phyloP scores from a whole-genome alignment of 2,797 vertebrate genomes.

The Syncerus caffer region DNA sequence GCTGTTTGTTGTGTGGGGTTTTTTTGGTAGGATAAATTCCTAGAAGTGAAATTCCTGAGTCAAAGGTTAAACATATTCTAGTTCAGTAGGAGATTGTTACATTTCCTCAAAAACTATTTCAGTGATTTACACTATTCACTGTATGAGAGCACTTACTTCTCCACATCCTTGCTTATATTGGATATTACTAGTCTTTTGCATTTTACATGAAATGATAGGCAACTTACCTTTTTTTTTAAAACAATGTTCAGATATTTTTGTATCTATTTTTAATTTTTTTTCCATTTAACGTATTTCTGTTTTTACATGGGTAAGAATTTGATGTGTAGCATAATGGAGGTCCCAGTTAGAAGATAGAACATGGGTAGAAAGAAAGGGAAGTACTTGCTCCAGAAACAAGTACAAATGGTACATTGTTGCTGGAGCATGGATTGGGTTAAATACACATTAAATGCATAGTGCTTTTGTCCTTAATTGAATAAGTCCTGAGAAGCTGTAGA shows the following conservation, averaged over 20 bases:
- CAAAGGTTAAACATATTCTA: neutral
- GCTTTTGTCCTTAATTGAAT: neutral
- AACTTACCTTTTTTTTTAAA: neutral
- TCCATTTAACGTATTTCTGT: neutral
- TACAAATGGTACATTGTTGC: neutral
- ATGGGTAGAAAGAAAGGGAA: neutral
- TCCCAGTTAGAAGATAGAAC: neutral
- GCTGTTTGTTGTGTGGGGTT: neutral
- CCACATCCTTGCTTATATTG: neutral
- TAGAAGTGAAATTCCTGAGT: neutral
- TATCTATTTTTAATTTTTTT: neutral
- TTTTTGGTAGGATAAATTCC: neutral
- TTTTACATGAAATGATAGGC: neutral
- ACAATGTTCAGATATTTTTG: neutral
- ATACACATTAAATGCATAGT: neutral
- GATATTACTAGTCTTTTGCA: neutral
- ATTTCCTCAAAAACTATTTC: neutral
- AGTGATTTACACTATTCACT: neutral
- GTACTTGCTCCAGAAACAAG: neutral
- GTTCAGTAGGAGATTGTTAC: neutral
- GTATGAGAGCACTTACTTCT: neutral
- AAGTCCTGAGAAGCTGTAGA: neutral
- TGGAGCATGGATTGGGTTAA: neutral
- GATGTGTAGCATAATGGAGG: neutral
- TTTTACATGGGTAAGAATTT: neutral